Evolutionary conservation across 1,140 invertebrate genomes (phyloP).

Genomic region (Ptiloglossa arizonensis): DNA sequence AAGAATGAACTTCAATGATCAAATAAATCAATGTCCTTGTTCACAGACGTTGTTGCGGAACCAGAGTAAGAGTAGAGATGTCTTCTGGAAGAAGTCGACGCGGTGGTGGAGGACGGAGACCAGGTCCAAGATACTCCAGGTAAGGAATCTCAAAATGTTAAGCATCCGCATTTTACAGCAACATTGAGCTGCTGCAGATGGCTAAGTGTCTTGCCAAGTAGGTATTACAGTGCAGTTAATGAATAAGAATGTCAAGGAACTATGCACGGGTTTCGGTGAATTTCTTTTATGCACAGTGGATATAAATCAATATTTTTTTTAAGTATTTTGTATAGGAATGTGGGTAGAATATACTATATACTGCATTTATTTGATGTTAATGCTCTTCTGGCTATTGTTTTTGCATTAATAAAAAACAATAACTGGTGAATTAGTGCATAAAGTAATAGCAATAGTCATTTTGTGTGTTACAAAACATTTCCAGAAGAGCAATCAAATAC

Average conservation of each 20-base stretch:
- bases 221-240: conserved; percentile 69
- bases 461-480: background rate
- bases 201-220: conserved; percentile 69
- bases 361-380: conserved; percentile 33
- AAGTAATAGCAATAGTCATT: background rate
- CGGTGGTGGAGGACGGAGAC: conserved; percentile 84
- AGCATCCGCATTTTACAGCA: conserved; percentile 61
- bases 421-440: background rate
- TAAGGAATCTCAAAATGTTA: conserved; percentile 67
- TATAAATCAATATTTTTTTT: conserved; percentile 39
- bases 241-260: conserved; percentile 43
- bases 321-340: conserved; percentile 54
- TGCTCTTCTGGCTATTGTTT: conserved; percentile 55
- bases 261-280: conserved; percentile 52
- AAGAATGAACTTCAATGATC: background rate
- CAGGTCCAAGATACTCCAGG: conserved; percentile 82
- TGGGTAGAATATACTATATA: conserved; percentile 37
- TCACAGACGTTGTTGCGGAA: conserved; percentile 90
- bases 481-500: conserved; percentile 43
- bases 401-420: background rate
- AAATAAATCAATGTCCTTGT: conserved; percentile 39
- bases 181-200: conserved; percentile 64
- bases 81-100: conserved; percentile 91
- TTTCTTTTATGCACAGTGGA: conserved; percentile 36
- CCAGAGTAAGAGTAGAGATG: conserved; percentile 93